These are phyloP conservation scores for Porites cylindrica DNA, from an alignment of 92 coral and sea anemone genomes.

Conservation along the genomic window DNA sequence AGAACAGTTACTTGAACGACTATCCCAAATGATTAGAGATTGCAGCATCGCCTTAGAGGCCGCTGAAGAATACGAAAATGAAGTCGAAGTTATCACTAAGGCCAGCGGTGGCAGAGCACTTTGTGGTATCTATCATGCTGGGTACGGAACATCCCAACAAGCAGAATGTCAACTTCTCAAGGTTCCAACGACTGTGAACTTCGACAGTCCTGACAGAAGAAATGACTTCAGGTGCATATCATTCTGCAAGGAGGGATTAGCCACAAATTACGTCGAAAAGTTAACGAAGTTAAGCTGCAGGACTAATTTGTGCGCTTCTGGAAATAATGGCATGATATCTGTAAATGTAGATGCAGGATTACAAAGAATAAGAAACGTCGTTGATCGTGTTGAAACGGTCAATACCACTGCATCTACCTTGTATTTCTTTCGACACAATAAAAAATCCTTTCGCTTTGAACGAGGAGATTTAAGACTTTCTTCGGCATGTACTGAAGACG, in stretches of 20 bases:
- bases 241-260: not conserved
- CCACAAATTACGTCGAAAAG: slow-evolving; percentile 23
- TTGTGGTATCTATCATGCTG: not conserved
- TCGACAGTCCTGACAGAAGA: too few species aligned
- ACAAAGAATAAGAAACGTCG: too few species aligned
- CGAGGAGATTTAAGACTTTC: slow-evolving; percentile 22
- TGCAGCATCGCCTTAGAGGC: too few species aligned
- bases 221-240: too few species aligned
- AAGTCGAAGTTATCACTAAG: slow-evolving; percentile 37
- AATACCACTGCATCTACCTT: slow-evolving; percentile 24
- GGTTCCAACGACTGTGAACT: slow-evolving; percentile 6
- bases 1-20: too few species aligned
- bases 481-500: not conserved
- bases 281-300: slow-evolving; percentile 25
- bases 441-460: slow-evolving; percentile 19
- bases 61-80: slow-evolving; percentile 30
- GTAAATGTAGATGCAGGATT: too few species aligned
- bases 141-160: too few species aligned
- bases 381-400: not conserved
- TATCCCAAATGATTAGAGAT: too few species aligned
- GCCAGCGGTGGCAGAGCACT: slow-evolving; percentile 62
- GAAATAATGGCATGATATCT: slow-evolving; percentile 11
- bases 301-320: slow-evolving; percentile 17
- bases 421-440: slow-evolving; percentile 23
- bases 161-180: too few species aligned